Base-by-base conservation (phyloP, 2,888 invertebrate genomes). In the Pterobdella sp. region DNA sequence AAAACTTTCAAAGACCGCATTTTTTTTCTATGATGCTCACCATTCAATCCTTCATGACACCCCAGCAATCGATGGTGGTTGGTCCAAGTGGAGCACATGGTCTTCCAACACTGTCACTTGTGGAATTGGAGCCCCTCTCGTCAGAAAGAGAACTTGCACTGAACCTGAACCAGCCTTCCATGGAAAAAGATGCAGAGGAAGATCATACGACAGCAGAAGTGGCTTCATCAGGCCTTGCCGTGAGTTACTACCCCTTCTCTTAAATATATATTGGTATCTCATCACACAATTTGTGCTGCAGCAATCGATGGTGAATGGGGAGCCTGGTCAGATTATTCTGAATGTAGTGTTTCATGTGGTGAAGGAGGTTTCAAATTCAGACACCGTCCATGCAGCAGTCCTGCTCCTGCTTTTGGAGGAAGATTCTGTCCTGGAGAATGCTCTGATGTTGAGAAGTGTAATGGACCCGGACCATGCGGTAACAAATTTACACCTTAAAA, bases 301-400 rank as follows among this genome's bases (percentile, higher is more conserved):
- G 73, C 73, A 22, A 75, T 77, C 22, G 63, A 78, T 35, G 77
- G 78, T 34, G 69, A 63, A 18, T 78, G 78, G 78, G 42, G 49
- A 1, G 49, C 42, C 35, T 78, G 78, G 78, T 37, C 52, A 14
- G 29, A 68, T 0, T 78, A 78, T 74, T 34, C 72, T 2, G 31
- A n/a, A 4, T 78, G 78, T 65, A 63, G 67, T 65, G 73, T 70
- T 26, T 68, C 75, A 10, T 78, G 78, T 72, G 77, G 75, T 0
- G 72, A 64, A 2, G 69, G 73, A 4, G 69, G 67, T 34, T 26
- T 63, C 37, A 49, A 66, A 32, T 31, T 35, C 42, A 68, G 76
- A 7, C 68, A 10, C n/a, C 68, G 76, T 26, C 18, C 49, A 26
- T 77, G 76, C 71, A 42, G 74, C 75, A 56, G 73, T 29, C 79